Evolutionary conservation across 2,797 vertebrate species (phyloP).

Genomic region (Nyctalus aviator): DNA sequence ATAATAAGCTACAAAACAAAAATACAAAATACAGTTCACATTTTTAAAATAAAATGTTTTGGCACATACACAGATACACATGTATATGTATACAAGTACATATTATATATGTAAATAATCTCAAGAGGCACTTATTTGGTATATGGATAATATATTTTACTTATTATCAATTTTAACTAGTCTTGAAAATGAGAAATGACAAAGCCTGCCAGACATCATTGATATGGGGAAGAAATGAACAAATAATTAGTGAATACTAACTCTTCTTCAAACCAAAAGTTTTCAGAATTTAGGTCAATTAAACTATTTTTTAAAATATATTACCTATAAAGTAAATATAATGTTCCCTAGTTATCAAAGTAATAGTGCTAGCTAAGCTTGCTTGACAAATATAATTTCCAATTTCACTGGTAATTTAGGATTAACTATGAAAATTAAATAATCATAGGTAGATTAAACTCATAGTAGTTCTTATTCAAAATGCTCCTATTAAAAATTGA

Average conservation of each 20-base stretch:
- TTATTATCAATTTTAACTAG: background rate
- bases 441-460: background rate
- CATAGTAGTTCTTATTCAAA: background rate
- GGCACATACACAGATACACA: background rate
- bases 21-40: conserved; percentile 24
- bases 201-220: background rate
- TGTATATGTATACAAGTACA: background rate
- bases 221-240: background rate
- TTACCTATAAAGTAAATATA: background rate
- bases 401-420: background rate
- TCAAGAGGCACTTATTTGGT: conserved; percentile 34
- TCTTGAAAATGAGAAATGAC: conserved; percentile 2
- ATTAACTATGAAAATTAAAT: background rate
- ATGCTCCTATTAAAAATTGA: background rate
- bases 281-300: background rate
- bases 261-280: background rate
- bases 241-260: background rate
- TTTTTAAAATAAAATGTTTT: conserved; percentile 22
- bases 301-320: background rate
- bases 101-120: conserved; percentile 19
- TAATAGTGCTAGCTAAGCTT: conserved; percentile 23
- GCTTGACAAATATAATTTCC: background rate
- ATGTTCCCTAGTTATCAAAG: background rate
- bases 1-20: conserved; percentile 86
- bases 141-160: background rate